These are phyloP conservation scores for Eristalis intricaria DNA, from an alignment of 2,888 invertebrate species.

Conservation along the genomic window DNA sequence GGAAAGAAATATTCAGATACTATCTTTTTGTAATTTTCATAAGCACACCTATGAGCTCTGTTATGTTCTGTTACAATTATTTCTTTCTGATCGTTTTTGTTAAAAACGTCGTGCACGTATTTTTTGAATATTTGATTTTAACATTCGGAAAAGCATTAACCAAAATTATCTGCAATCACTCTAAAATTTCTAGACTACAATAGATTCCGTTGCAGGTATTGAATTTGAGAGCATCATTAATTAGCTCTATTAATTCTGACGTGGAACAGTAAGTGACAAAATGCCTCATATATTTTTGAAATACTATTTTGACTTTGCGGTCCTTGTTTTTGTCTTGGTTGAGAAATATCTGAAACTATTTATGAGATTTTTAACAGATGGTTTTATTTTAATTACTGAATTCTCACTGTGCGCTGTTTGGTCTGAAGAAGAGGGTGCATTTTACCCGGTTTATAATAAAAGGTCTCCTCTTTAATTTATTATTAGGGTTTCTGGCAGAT, in stretches of 20 bases:
- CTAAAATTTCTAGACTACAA: neutral
- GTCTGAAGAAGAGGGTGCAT: neutral
- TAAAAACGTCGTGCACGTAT: neutral
- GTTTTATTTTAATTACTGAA: neutral
- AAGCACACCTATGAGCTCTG: constrained; percentile 30
- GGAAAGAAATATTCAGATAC: neutral
- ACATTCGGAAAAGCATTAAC: neutral
- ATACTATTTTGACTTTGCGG: neutral
- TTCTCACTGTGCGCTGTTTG: neutral
- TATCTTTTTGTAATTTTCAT: constrained; percentile 14
- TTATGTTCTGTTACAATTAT: too few relatives aligned
- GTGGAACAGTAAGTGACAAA: neutral
- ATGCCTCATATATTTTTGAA: neutral
- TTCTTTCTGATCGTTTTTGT: constrained; percentile 15
- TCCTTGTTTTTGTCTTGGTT: neutral
- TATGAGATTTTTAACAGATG: neutral
- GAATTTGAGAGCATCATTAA: neutral
- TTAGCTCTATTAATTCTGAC: neutral
- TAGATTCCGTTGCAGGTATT: neutral
- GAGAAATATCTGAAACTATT: too few relatives aligned
- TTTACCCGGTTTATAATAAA: neutral
- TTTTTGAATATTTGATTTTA: constrained; percentile 5
- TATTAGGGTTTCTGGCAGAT: neutral
- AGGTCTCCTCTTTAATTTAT: neutral
- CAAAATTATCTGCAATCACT: neutral